Evolutionary conservation across 2,797 vertebrate species (phyloP).

Genomic region (Sciurus vulgaris): DNA sequence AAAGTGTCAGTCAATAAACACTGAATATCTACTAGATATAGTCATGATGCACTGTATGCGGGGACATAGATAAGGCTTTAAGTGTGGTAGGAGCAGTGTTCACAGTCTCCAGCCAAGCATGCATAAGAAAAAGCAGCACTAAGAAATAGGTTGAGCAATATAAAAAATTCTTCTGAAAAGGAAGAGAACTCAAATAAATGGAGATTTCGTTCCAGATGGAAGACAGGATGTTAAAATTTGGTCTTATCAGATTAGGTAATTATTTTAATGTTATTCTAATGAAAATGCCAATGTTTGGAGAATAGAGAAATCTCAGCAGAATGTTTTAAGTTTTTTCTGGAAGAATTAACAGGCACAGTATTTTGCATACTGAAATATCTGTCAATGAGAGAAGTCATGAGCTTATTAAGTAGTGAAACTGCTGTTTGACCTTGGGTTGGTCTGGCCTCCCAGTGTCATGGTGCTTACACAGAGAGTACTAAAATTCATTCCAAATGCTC

Average conservation of each 20-base stretch:
- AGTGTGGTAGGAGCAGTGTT: not conserved
- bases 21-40: not conserved
- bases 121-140: not conserved
- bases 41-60: not conserved
- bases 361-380: not conserved
- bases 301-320: slow-evolving; percentile 12
- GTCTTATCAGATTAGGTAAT: slow-evolving; percentile 29
- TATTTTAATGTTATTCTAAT: slow-evolving; percentile 31
- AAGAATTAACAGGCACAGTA: not conserved
- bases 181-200: not conserved
- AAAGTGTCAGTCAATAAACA: not conserved
- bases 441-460: not conserved
- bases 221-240: slow-evolving; percentile 4
- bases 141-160: not conserved
- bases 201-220: slow-evolving; percentile 6
- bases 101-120: not conserved
- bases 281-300: not conserved
- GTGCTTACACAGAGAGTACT: not conserved
- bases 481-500: not conserved
- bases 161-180: slow-evolving; percentile 6
- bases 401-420: not conserved
- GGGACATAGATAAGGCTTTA: not conserved
- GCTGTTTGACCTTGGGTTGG: not conserved
- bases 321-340: slow-evolving; percentile 41
- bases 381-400: not conserved